A percentile compares a stretch with the other conserved stretches of the same genome.
phyloP scores from a whole-genome alignment of 1,140 invertebrate species.

The Diabrotica virgifera region DNA sequence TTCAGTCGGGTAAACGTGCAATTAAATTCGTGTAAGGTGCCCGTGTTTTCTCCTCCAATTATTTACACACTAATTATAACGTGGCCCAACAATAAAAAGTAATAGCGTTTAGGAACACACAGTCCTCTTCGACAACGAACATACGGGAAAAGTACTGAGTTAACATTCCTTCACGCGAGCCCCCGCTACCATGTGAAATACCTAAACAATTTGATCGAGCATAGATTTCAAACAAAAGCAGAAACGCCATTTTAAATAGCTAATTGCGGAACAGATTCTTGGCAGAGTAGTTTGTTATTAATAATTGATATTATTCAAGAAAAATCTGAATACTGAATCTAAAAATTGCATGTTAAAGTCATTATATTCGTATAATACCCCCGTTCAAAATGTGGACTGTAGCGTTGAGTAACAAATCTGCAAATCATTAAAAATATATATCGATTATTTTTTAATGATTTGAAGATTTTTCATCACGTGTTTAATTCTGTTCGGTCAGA shows the following conservation, averaged over 20 bases:
- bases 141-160: neutral
- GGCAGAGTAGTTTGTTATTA: too few species aligned
- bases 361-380: too few species aligned
- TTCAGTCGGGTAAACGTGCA: neutral
- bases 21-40: neutral
- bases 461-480: too few species aligned
- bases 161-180: conserved; percentile 1
- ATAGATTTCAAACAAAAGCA: neutral
- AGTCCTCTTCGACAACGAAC: neutral
- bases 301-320: too few species aligned
- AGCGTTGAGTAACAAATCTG: too few species aligned
- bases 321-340: too few species aligned
- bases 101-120: conserved; percentile 2
- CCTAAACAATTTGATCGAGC: neutral
- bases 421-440: too few species aligned
- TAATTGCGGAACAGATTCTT: too few species aligned
- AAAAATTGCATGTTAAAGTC: too few species aligned
- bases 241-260: neutral
- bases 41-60: conserved; percentile 1
- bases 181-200: conserved; percentile 1
- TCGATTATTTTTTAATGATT: too few species aligned
- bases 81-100: neutral
- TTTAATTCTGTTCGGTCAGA: too few species aligned
- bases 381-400: too few species aligned
- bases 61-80: neutral